phyloP scores from a whole-genome alignment of 64 coral and sea anemone genomes.

The Exaiptasia diaphana region DNA sequence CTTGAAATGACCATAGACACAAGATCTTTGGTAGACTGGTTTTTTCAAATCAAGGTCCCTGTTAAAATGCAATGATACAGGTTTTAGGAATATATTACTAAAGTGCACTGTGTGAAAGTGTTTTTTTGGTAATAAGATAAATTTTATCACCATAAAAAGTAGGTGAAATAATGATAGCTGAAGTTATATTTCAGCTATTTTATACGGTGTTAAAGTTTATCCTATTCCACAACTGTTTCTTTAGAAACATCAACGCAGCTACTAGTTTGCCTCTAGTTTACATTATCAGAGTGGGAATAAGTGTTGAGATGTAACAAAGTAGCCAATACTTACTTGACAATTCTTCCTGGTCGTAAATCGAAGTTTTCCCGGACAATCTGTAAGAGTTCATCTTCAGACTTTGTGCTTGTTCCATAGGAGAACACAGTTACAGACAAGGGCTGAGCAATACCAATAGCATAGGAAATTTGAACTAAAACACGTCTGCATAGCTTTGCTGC shows the following conservation, averaged over 20 bases:
- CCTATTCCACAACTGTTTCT: too few species aligned
- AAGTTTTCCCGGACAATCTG: conserved; percentile 97
- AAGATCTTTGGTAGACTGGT: conserved; percentile 85
- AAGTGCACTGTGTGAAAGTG: too few species aligned
- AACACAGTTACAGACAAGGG: conserved; percentile 92
- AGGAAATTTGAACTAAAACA: conserved; percentile 88
- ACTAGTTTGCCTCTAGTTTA: too few species aligned
- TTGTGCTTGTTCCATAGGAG: conserved; percentile 86
- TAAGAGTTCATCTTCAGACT: conserved; percentile 80
- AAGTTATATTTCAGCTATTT: too few species aligned
- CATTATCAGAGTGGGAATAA: too few species aligned
- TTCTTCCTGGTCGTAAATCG: conserved; percentile 90
- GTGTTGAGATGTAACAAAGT: neutral
- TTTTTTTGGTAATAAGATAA: too few species aligned
- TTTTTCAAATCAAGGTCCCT: conserved; percentile 92
- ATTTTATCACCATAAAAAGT: too few species aligned
- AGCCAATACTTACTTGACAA: conserved; percentile 72
- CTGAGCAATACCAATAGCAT: conserved; percentile 96
- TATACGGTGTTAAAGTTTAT: too few species aligned
- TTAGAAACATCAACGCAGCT: too few species aligned
- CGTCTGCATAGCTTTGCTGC: conserved; percentile 76
- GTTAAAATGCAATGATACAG: too few species aligned
- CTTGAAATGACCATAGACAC: conserved; percentile 97
- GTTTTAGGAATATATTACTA: too few species aligned
- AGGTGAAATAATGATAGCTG: too few species aligned